Evolutionary conservation across 2,113 vertebrate species (phyloP).

Genomic region (Vulpes vulpes): DNA sequence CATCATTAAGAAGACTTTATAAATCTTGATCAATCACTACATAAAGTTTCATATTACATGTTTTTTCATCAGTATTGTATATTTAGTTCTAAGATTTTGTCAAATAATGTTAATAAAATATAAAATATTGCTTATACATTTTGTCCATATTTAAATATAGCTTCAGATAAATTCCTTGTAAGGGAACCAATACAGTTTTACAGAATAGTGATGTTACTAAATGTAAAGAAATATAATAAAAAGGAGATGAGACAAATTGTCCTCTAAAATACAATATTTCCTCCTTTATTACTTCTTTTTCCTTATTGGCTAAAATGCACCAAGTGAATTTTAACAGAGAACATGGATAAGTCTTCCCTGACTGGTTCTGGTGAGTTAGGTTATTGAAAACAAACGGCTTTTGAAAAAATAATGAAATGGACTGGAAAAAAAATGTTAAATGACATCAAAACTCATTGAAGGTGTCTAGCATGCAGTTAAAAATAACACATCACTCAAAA

Average conservation of each 20-base stretch:
- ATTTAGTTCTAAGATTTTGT: background rate
- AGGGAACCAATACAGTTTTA: background rate
- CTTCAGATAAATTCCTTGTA: background rate
- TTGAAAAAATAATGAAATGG: slow-evolving; percentile 27
- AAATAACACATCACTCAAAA: background rate
- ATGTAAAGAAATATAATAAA: background rate
- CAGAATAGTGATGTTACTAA: background rate
- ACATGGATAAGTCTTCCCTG: background rate
- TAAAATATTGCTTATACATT: background rate
- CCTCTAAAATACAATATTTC: background rate
- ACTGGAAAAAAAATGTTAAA: background rate
- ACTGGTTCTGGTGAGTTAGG: background rate
- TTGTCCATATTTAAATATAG: background rate
- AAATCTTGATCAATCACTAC: background rate
- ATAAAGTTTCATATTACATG: background rate
- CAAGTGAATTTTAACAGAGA: background rate
- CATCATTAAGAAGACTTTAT: background rate
- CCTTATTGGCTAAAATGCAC: background rate
- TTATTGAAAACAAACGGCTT: slow-evolving; percentile 39
- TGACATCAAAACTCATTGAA: background rate
- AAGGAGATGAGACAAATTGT: background rate
- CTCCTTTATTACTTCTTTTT: background rate
- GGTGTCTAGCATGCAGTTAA: background rate
- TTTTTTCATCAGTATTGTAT: background rate
- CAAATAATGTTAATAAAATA: background rate